phyloP scores from a whole-genome alignment of 2,113 vertebrate species.

The Oxygymnocypris stewartii region DNA sequence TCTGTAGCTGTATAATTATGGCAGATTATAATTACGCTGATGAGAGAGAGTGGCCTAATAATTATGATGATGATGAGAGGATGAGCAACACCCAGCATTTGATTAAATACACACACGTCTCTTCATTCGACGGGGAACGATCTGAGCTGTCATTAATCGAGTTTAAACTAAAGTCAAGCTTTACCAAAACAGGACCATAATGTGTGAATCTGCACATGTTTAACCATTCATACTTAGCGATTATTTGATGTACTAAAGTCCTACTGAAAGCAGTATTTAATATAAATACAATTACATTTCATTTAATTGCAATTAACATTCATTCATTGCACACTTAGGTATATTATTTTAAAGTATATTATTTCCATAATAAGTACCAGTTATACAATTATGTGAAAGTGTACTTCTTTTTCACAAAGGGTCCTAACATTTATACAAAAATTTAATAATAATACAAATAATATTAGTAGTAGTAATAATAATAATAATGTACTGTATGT shows the following conservation, averaged over 20 bases:
- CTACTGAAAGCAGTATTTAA: background rate
- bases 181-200: background rate
- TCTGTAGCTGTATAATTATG: constrained; percentile 13
- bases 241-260: background rate
- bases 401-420: background rate
- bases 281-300: background rate
- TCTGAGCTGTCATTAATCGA: constrained; percentile 21
- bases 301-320: background rate
- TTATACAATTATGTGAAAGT: no score
- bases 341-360: no score
- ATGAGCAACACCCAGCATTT: constrained; percentile 24
- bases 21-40: constrained; percentile 35
- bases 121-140: background rate
- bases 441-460: no score
- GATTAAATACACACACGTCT: background rate
- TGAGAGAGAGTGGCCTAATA: constrained; percentile 32
- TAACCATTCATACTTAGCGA: no score
- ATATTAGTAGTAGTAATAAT: no score
- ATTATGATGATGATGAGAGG: constrained; percentile 29
- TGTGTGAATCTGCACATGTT: background rate
- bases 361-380: no score
- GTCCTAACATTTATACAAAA: no score
- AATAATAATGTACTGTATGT: no score
- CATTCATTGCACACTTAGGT: background rate
- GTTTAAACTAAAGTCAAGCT: background rate